Conservation (phyloP, 1,140 invertebrate species). For the Camponotus floridanus region DNA sequence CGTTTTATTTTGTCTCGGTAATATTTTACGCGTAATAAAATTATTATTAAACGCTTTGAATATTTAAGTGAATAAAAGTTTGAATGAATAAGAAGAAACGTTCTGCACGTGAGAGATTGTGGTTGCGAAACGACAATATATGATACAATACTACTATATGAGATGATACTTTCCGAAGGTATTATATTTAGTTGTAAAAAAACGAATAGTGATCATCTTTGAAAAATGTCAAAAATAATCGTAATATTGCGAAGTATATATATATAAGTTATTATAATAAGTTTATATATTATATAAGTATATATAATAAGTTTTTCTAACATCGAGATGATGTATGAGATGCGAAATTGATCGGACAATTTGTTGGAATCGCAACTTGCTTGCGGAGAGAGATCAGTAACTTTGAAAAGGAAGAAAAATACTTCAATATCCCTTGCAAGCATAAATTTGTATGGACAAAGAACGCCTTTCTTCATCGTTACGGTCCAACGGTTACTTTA, state of each 20-base stretch:
- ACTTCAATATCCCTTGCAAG: conserved; percentile 5
- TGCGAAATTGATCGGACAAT: conserved; percentile 14
- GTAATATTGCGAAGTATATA: background rate
- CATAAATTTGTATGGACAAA: conserved; percentile 45
- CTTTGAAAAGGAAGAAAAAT: conserved; percentile 37
- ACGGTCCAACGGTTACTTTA: conserved; percentile 20
- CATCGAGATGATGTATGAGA: background rate
- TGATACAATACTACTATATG: background rate
- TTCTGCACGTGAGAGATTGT: background rate
- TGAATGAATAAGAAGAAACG: background rate
- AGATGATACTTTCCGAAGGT: background rate
- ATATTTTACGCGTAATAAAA: conserved; percentile 15
- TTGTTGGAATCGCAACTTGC: background rate
- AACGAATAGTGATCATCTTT: background rate
- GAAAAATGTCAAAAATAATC: background rate
- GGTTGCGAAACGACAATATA: background rate
- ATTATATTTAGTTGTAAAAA: background rate
- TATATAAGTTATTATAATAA: too few relatives aligned
- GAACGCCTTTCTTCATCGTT: conserved; percentile 22
- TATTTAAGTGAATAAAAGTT: conserved; percentile 23
- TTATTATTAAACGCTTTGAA: background rate
- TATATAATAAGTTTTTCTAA: background rate
- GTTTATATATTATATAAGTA: too few relatives aligned
- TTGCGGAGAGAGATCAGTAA: conserved; percentile 25
- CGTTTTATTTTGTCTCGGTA: background rate